Evolutionary conservation across 2,888 invertebrate genomes (phyloP), one percentile per base, ranked within the genome.

Genomic region (Aphidius colemani): DNA sequence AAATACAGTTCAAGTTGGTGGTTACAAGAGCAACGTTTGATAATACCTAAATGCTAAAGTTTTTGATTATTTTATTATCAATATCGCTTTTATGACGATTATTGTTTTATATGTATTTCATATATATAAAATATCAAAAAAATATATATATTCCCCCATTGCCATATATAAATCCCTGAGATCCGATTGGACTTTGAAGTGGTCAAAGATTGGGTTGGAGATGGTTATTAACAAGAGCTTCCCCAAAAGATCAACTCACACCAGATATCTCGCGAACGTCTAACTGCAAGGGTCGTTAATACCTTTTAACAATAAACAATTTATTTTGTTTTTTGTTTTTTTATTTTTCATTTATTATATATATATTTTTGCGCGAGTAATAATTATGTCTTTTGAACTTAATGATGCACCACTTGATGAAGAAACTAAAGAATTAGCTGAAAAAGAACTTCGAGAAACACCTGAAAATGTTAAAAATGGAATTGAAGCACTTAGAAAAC

Each of bases 361-460:
- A n/a, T n/a, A n/a, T n/a, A n/a, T n/a, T n/a, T n/a, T n/a, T n/a
- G n/a, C n/a, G n/a, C n/a, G n/a, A n/a, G n/a, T n/a, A n/a, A n/a
- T n/a, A n/a, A 63, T 51, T 30, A 80, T 80, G 80, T 64, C 75
- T 53, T 74, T 80, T 50, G 62, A 70, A 9, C 64, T 80, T 10
- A 65, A 73, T 7, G 13, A 44, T 5, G 67, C 63, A 1, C 74
- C 71, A 1, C 67, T 79, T 18, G 71, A 74, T 44, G 69, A 71
- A 30, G 81, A 79, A 61, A 72, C 74, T 7, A 71, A 60, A 51
- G 77, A 72, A 0, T 7, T 81, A 2, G 85, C 85, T 0, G 71
- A 75, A 10, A 78, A 77, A 51, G 84, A 85, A 64, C 74, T 85
- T 1, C 69, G 84, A 44, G 84, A 85, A 68, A 84, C 81, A 0